These are phyloP conservation scores for Thera obeliscata DNA, from an alignment of 2,888 invertebrate genomes.

Conservation along the genomic window DNA sequence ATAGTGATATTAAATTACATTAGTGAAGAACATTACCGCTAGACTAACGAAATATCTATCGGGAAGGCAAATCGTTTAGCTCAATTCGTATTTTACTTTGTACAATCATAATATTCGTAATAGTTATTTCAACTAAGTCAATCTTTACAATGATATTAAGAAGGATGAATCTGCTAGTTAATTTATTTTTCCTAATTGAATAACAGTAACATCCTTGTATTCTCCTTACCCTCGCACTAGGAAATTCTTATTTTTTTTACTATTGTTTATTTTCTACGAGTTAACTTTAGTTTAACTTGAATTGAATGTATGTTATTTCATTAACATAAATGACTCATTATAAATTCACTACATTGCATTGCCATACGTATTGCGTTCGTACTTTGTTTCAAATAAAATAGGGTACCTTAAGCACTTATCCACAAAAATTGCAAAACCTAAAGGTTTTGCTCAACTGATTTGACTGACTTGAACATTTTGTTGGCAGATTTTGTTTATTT, in stretches of 20 bases:
- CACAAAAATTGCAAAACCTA: no score
- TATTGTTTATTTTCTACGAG: background rate
- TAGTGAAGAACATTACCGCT: conserved; percentile 43
- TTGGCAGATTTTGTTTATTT: background rate
- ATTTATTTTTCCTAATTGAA: background rate
- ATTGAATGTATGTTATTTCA: background rate
- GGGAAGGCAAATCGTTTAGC: conserved; percentile 70
- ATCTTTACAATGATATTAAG: conserved; percentile 19
- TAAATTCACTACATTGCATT: no score
- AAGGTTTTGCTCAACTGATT: background rate
- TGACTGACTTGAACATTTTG: no score
- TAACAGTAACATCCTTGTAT: background rate
- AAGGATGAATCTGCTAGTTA: conserved; percentile 1
- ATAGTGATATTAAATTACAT: conserved; percentile 41
- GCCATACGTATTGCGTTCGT: no score
- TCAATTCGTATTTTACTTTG: conserved; percentile 66
- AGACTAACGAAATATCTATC: conserved; percentile 59
- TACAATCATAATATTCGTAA: conserved; percentile 61
- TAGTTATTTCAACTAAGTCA: conserved; percentile 14
- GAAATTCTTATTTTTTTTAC: background rate
- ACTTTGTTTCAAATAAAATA: no score
- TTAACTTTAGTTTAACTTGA: background rate
- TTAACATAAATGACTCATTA: no score
- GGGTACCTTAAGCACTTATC: no score
- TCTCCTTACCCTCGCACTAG: background rate